Percentiles rank a stretch among this genome's conserved stretches.
These are phyloP conservation scores for Eretmocerus hayati DNA, from an alignment of 2,888 invertebrate species.

Conservation along the genomic window DNA sequence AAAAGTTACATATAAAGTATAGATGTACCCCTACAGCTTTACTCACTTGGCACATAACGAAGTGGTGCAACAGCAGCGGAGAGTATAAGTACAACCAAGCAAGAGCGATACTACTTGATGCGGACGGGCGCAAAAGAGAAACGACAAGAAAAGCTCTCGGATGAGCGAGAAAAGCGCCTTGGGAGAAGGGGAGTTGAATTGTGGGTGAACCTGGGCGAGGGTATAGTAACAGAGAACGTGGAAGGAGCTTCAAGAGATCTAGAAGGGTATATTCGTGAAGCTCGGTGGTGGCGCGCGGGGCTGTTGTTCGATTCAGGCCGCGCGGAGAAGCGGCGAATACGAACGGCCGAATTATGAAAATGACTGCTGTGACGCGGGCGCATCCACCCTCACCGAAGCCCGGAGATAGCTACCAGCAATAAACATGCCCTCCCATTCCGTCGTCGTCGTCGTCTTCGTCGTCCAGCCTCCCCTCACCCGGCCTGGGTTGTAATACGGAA, in stretches of 20 bases:
- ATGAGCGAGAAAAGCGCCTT: conserved; percentile 13
- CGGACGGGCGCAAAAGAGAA: conserved; percentile 11
- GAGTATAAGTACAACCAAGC: no score
- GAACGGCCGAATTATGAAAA: conserved; percentile 59
- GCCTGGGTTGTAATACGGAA: no score
- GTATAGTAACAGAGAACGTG: conserved; percentile 2
- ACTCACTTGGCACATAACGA: no score
- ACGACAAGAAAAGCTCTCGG: conserved; percentile 19
- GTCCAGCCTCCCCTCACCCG: conserved; percentile 7
- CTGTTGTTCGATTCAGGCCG: conserved; percentile 52
- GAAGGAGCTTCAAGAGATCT: no score
- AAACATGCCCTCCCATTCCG: conserved; percentile 40
- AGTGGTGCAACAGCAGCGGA: no score
- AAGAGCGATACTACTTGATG: conserved; percentile 19
- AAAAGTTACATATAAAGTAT: no score
- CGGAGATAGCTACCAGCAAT: conserved; percentile 46
- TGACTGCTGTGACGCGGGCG: conserved; percentile 47
- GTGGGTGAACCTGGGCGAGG: conserved; percentile 1
- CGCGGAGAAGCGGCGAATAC: conserved; percentile 51
- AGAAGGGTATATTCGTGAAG: conserved; percentile 9
- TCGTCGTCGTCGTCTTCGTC: no score
- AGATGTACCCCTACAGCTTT: no score
- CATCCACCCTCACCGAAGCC: conserved; percentile 40
- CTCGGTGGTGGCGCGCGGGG: no score
- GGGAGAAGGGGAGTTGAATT: conserved; percentile 10